Evolutionary conservation across 2,113 vertebrate species (phyloP), one percentile per base, ranked within the genome.

Genomic region (Marmota monax): DNA sequence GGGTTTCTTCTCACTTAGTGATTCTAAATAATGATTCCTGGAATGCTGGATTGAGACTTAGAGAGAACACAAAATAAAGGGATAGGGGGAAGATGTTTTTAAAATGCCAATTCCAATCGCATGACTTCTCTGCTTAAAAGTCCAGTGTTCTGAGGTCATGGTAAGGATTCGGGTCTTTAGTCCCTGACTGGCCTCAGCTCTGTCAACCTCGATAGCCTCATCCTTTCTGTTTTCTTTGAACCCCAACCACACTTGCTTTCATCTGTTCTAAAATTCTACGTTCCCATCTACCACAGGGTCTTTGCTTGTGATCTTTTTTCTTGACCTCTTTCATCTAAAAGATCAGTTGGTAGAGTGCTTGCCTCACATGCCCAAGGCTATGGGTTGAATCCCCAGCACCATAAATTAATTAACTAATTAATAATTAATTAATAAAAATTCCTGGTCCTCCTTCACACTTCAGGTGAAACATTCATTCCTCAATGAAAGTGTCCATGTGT

Each of bases 231-330:
- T 65, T 85, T 20, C 27, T 42, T 34, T 51, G 4, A 70, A 76
- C 16, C 70, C 42, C 27, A 86, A 22, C 39, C 39, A 37, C 63
- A 53, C 34, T 17, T 45, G 56, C 53, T 73, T 84, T 48, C 27
- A 83, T 70, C 37, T 10, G 1, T 56, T 70, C 82, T 87, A n/a
- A 48, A 27, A 72, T 65, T 65, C 37, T 18, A 22, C 37, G 17
- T 29, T 32, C 34, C 17, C 20, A 79, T 12, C 53, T 27, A 14
- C 72, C 34, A 45, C 65, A 79, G 63, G 45, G 18, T 16, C 37
- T 92, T 95, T 92, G 88, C 29, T 83, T 48, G 27, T 48, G 48
- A 58, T 65, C 69, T 56, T 95, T 51, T 76, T 78, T 42, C 74
- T 53, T 27, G 27, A 27, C 17, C 5, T 37, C 61, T 65, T 83